A percentile compares a stretch with the other conserved stretches of the same genome.
phyloP scores from a whole-genome alignment of 2,113 vertebrate species.

The Camelus bactrianus region DNA sequence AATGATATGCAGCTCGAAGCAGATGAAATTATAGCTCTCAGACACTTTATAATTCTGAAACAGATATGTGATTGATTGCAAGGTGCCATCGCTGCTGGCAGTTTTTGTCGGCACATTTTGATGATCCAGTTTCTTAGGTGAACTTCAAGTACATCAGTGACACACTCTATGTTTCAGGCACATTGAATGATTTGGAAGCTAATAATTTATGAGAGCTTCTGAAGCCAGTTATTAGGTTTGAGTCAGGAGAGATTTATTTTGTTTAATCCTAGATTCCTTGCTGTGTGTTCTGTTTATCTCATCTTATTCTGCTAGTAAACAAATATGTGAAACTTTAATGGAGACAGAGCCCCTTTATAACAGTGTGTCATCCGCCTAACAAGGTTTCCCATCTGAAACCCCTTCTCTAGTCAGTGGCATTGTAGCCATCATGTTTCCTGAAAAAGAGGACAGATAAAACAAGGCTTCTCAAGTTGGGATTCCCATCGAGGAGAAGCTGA shows the following conservation, averaged over 20 bases:
- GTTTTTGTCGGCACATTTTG: conserved; percentile 85
- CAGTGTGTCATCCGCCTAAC: neutral
- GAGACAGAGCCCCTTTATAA: neutral
- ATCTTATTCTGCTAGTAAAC: conserved; percentile 78
- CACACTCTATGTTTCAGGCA: conserved; percentile 82
- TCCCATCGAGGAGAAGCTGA: neutral
- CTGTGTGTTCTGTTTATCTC: conserved; percentile 78
- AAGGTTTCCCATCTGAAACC: neutral
- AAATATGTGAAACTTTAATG: conserved; percentile 78
- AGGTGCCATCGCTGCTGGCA: conserved; percentile 84
- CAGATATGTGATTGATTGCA: conserved; percentile 87
- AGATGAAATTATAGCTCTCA: conserved; percentile 87
- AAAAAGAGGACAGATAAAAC: neutral
- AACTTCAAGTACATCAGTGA: conserved; percentile 86
- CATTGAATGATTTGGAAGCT: conserved; percentile 85
- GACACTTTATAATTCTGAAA: conserved; percentile 87
- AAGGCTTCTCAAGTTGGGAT: neutral
- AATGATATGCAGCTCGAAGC: conserved; percentile 85
- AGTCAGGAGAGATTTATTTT: conserved; percentile 83
- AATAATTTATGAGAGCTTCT: conserved; percentile 89
- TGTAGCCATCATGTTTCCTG: neutral
- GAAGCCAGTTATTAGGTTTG: conserved; percentile 84
- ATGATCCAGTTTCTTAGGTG: conserved; percentile 86
- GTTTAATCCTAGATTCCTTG: conserved; percentile 75
- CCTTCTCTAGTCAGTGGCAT: neutral